phyloP scores from a whole-genome alignment of 2,888 invertebrate genomes.

The Melipona beecheii region DNA sequence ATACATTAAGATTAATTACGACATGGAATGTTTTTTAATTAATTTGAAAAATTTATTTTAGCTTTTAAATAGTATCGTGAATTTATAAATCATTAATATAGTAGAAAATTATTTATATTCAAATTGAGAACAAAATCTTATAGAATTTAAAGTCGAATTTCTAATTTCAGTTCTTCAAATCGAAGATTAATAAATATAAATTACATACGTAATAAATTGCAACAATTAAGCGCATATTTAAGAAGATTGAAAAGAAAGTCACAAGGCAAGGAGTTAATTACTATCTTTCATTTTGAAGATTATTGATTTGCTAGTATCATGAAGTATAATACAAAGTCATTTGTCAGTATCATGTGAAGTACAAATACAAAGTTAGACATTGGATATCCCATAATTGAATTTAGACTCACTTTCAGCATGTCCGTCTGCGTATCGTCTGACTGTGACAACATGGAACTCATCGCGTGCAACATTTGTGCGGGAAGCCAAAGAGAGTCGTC shows the following conservation, averaged over 20 bases:
- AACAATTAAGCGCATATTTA: no score
- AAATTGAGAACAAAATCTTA: no score
- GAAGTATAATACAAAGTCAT: no score
- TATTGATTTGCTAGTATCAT: not conserved
- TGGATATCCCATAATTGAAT: not conserved
- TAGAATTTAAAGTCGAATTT: no score
- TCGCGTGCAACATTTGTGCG: slow-evolving; percentile 94
- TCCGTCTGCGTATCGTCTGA: slow-evolving; percentile 94
- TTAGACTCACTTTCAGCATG: slow-evolving; percentile 87
- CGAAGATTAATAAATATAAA: no score
- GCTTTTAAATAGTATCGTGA: not conserved
- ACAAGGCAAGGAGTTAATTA: not conserved
- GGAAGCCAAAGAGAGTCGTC: slow-evolving; percentile 97
- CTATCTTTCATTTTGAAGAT: not conserved
- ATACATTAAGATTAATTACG: not conserved
- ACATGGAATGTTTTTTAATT: not conserved
- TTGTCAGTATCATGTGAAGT: not conserved
- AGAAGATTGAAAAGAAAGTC: no score
- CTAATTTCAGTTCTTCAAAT: no score
- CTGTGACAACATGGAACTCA: slow-evolving; percentile 91
- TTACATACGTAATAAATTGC: no score
- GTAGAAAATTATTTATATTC: no score
- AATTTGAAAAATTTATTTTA: not conserved
- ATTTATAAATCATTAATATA: no score
- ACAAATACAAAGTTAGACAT: not conserved